A percentile compares a stretch with the other conserved stretches of the same genome.
phyloP scores from a whole-genome alignment of 2,888 invertebrate genomes.

The Eristalis pertinax region DNA sequence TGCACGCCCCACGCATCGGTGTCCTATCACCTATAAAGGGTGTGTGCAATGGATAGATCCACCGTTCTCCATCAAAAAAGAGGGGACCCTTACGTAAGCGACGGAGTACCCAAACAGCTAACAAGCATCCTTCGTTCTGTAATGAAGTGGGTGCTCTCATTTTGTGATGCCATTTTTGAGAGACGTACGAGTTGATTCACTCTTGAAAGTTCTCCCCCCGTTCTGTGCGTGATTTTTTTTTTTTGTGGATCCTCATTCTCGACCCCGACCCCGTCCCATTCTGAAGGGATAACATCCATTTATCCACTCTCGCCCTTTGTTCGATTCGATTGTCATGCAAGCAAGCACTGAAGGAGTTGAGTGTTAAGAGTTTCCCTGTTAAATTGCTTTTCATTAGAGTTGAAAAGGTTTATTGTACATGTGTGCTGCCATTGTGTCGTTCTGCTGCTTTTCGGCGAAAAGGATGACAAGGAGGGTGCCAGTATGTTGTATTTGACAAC shows the following conservation, averaged over 20 bases:
- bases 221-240: background rate
- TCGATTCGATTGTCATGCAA: conserved; percentile 64
- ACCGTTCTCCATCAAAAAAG: conserved; percentile 3
- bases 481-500: conserved; percentile 37
- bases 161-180: conserved; percentile 61
- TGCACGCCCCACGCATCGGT: too few relatives aligned
- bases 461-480: conserved; percentile 17
- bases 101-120: conserved; percentile 4
- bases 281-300: conserved; percentile 55
- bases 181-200: conserved; percentile 57
- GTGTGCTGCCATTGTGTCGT: conserved; percentile 30
- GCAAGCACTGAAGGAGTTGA: conserved; percentile 45
- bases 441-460: background rate
- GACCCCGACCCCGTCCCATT: conserved; percentile 5
- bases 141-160: conserved; percentile 62
- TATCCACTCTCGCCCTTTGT: conserved; percentile 58
- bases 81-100: conserved; percentile 19
- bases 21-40: conserved; percentile 8
- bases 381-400: conserved; percentile 70
- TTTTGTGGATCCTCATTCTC: background rate
- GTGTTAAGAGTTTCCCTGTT: conserved; percentile 60
- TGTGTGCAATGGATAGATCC: conserved; percentile 26
- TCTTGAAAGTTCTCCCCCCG: conserved; percentile 44
- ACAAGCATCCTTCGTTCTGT: conserved; percentile 19
- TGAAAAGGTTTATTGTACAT: conserved; percentile 66